Evolutionary conservation across 2,888 invertebrate species (phyloP), one percentile per base, ranked within the genome.

Genomic region (Diaprepes abbreviatus): DNA sequence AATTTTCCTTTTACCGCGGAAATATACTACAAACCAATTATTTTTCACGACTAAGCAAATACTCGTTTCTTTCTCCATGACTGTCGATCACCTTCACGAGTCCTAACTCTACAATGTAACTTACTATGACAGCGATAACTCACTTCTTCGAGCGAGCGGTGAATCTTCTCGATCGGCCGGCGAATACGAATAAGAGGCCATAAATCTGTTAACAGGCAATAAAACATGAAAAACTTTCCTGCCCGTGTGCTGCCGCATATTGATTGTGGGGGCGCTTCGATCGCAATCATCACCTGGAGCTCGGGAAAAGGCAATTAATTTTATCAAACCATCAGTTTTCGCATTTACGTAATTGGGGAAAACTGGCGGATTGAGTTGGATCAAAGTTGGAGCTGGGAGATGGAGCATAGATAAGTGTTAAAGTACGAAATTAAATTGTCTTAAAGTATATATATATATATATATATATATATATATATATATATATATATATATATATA

Each of bases 151-250:
- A n/a, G 38, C 14, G n/a, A 24, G 35, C 35, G 12, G 28, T 48
- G 48, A 50, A 50, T 50, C 48, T 50, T 31, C 48, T n/a, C 21
- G 19, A 43, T n/a, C 19, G 10, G 19, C 43, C 10, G 10, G 21
- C 48, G 48, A 50, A 50, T 31, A 14, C 48, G 28, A 50, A 28
- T 16, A 50, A 28, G 48, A 50, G 48, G 28, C 48, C 48, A 14
- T 50, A 50, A 50, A 50, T 50, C 48, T 50, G 48, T 50, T 50
- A 50, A 28, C 48, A 28, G 48, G 48, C 48, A 28, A 50, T 50
- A 50, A 33, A 50, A 50, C 28, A 28, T 14, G 28, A 24, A 48
- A 48, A 12, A 21, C 5, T 24, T 6, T 28, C 6, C 48, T 28
- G 28, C 3, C 9, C 5, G 14, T 16, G 14, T 16, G 7, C 14